These are phyloP conservation scores for Poeciliopsis gracilis DNA, from an alignment of 2,797 vertebrate genomes.

Conservation along the genomic window DNA sequence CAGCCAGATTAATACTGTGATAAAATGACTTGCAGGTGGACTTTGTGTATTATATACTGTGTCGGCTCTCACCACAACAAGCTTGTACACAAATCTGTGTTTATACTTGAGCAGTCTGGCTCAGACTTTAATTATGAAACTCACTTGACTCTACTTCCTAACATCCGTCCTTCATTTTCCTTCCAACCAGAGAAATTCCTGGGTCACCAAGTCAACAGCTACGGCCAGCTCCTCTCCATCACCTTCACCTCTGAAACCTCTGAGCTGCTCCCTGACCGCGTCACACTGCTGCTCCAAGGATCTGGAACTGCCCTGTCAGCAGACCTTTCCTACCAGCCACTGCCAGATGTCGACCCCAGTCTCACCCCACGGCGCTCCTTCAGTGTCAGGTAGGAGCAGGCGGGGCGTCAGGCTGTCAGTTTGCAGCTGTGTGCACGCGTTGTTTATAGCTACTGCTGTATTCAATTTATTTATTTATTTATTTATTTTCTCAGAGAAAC, in stretches of 20 bases:
- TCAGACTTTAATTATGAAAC: slow-evolving; percentile 20
- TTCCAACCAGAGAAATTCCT: slow-evolving; percentile 85
- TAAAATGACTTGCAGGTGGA: neutral
- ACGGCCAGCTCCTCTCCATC: slow-evolving; percentile 85
- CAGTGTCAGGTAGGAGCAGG: slow-evolving; percentile 81
- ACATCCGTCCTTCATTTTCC: slow-evolving; percentile 28
- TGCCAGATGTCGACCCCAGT: slow-evolving; percentile 14
- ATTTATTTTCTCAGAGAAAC: slow-evolving; percentile 15
- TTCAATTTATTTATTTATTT: neutral
- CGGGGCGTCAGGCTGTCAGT: slow-evolving; percentile 14
- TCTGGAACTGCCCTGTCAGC: slow-evolving; percentile 75
- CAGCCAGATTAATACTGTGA: neutral
- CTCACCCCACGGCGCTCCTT: slow-evolving; percentile 65
- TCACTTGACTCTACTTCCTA: slow-evolving; percentile 21
- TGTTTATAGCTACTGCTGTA: slow-evolving; percentile 17
- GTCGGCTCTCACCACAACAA: slow-evolving; percentile 7
- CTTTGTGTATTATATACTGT: neutral
- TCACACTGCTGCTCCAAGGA: slow-evolving; percentile 84
- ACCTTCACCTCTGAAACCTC: slow-evolving; percentile 76
- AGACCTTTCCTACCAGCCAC: slow-evolving; percentile 38
- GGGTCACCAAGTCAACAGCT: slow-evolving; percentile 85
- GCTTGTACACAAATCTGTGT: slow-evolving; percentile 6
- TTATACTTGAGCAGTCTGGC: neutral
- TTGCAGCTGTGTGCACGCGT: slow-evolving; percentile 20
- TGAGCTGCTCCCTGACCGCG: slow-evolving; percentile 51